Conservation (phyloP, 1,140 invertebrate species). For the Hetaerina americana region DNA sequence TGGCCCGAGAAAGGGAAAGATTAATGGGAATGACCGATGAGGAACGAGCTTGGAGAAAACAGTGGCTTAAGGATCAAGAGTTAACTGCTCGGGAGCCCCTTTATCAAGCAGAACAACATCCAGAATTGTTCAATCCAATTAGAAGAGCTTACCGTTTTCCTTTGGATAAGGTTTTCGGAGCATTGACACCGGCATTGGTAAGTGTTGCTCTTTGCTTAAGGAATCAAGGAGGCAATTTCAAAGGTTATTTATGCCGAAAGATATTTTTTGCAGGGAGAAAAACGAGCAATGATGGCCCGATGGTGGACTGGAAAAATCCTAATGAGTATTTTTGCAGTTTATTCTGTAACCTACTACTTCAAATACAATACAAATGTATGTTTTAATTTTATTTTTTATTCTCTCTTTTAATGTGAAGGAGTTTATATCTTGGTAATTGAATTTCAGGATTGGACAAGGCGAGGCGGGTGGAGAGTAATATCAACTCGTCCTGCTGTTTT, state of each 20-base stretch:
- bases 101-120: slow-evolving; percentile 47
- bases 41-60: slow-evolving; percentile 67
- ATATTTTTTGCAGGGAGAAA: slow-evolving; percentile 36
- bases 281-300: slow-evolving; percentile 37
- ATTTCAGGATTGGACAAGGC: slow-evolving; percentile 51
- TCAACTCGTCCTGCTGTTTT: slow-evolving; percentile 34
- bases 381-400: slow-evolving; percentile 15
- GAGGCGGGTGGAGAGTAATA: slow-evolving; percentile 48
- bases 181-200: slow-evolving; percentile 46
- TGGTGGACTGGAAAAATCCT: slow-evolving; percentile 47
- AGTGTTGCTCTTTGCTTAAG: slow-evolving; percentile 17
- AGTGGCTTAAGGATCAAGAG: slow-evolving; percentile 71
- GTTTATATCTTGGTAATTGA: background rate
- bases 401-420: background rate
- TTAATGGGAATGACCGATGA: slow-evolving; percentile 64
- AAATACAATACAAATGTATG: slow-evolving; percentile 66
- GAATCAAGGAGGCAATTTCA: slow-evolving; percentile 30
- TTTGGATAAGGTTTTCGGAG: slow-evolving; percentile 40
- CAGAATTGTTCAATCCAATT: slow-evolving; percentile 59
- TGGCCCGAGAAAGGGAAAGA: slow-evolving; percentile 58
- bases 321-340: slow-evolving; percentile 33
- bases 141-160: slow-evolving; percentile 59
- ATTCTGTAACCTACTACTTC: slow-evolving; percentile 51
- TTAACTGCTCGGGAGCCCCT: slow-evolving; percentile 57
- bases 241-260: slow-evolving; percentile 20